phyloP scores from a whole-genome alignment of 1,140 invertebrate genomes.

The Drosophila ercepeae region DNA sequence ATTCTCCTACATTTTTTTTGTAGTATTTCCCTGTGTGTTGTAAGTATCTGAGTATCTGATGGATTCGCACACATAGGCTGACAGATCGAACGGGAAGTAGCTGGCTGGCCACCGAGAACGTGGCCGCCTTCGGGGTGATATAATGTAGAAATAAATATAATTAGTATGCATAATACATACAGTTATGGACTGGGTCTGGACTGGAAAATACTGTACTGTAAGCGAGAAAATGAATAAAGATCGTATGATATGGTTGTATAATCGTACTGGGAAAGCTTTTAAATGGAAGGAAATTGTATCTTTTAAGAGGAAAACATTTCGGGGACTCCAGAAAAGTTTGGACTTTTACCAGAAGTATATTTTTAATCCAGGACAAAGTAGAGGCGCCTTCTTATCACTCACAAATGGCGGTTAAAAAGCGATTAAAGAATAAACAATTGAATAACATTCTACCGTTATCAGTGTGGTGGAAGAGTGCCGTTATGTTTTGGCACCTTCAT shows the following conservation, averaged over 20 bases:
- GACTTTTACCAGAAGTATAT: too few species aligned
- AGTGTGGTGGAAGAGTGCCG: background rate
- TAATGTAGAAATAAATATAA: constrained; percentile 47
- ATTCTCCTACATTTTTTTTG: constrained; percentile 17
- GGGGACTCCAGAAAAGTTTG: too few species aligned
- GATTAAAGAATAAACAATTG: constrained; percentile 18
- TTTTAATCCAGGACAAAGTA: too few species aligned
- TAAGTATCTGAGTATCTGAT: constrained; percentile 48
- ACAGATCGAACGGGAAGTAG: constrained; percentile 51
- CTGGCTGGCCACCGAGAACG: constrained; percentile 38
- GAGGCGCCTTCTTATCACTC: constrained; percentile 12
- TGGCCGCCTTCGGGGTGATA: constrained; percentile 43
- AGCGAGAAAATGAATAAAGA: background rate
- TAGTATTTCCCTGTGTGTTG: constrained; percentile 17
- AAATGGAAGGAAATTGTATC: background rate
- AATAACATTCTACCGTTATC: constrained; percentile 27
- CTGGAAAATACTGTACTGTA: background rate
- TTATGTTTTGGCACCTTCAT: constrained; percentile 31
- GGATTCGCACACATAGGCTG: constrained; percentile 29
- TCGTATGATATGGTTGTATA: background rate
- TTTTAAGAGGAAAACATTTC: background rate
- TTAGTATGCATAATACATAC: constrained; percentile 59
- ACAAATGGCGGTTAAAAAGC: constrained; percentile 3
- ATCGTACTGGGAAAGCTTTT: background rate
- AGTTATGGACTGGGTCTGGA: constrained; percentile 15